These are phyloP conservation scores for Pristis pectinata DNA, from an alignment of 2,797 vertebrate species.

Conservation along the genomic window DNA sequence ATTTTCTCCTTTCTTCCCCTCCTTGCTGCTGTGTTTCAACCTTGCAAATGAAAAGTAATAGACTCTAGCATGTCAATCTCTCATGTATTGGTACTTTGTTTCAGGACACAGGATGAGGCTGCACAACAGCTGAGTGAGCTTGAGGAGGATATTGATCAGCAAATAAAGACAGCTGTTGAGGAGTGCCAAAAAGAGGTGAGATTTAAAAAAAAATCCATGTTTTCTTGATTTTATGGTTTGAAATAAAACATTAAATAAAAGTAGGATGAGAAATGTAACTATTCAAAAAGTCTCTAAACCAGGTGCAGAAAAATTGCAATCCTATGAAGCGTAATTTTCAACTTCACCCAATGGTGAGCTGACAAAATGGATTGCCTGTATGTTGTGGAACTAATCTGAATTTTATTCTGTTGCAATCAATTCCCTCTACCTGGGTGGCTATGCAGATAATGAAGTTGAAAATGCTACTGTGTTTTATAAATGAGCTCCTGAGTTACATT, in stretches of 20 bases:
- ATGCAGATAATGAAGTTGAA: not conserved
- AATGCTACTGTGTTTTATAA: not conserved
- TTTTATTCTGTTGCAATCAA: not conserved
- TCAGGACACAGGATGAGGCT: conserved; percentile 87
- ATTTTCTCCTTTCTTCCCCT: not conserved
- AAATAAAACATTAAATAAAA: not conserved
- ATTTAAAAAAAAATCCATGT: conserved; percentile 33
- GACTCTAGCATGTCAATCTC: not conserved
- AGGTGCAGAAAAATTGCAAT: not conserved
- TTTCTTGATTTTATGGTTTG: not conserved
- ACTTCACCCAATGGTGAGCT: not conserved
- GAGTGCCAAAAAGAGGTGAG: conserved; percentile 75
- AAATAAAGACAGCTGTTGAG: conserved; percentile 77
- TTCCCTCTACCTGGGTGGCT: not conserved
- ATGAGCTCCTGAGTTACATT: not conserved
- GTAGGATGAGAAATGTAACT: not conserved
- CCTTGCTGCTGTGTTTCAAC: not conserved
- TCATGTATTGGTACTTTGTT: not conserved
- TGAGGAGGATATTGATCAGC: conserved; percentile 96
- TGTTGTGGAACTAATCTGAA: not conserved
- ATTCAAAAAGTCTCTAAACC: not conserved
- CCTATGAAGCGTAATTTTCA: not conserved
- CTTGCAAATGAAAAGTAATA: not conserved
- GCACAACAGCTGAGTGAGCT: conserved; percentile 85
- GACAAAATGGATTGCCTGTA: not conserved